These are phyloP conservation scores for Amphipyra tragopoginis DNA, from an alignment of 2,888 invertebrate genomes.

Conservation along the genomic window DNA sequence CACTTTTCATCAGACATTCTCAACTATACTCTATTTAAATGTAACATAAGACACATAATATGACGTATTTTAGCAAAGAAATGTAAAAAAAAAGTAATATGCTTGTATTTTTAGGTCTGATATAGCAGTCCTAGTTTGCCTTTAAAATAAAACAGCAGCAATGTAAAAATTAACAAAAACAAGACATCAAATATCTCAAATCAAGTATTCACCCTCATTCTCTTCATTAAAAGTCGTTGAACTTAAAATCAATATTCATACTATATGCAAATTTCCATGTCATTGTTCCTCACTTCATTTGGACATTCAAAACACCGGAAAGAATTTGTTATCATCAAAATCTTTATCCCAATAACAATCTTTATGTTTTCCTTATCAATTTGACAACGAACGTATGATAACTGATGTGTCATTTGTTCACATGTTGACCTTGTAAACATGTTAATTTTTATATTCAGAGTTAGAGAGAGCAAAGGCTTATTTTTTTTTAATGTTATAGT, in stretches of 20 bases:
- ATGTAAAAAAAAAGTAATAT: too few relatives aligned
- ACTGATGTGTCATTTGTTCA: not conserved
- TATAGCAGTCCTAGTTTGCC: too few relatives aligned
- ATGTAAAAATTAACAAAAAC: too few relatives aligned
- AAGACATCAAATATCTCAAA: too few relatives aligned
- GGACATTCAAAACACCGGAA: not conserved
- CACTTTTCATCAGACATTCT: too few relatives aligned
- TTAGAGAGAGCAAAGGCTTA: too few relatives aligned
- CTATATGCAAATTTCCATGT: not conserved
- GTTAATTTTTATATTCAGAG: not conserved
- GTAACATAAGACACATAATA: too few relatives aligned
- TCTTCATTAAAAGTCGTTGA: slow-evolving; percentile 9
- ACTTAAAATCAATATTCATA: slow-evolving; percentile 2
- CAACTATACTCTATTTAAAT: too few relatives aligned
- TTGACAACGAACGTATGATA: slow-evolving; percentile 1
- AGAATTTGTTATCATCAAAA: not conserved
- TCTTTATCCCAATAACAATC: slow-evolving; percentile 1
- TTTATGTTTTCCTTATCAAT: slow-evolving; percentile 1
- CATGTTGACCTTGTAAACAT: not conserved
- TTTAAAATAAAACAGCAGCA: too few relatives aligned
- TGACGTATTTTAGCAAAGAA: too few relatives aligned
- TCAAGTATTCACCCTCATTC: not conserved
- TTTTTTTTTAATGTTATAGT: too few relatives aligned
- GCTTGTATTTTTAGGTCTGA: too few relatives aligned
- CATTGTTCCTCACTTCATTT: not conserved